Evolutionary conservation across 2,113 vertebrate genomes (phyloP), one percentile per base, ranked within the genome.

Genomic region (Rhea americana): DNA sequence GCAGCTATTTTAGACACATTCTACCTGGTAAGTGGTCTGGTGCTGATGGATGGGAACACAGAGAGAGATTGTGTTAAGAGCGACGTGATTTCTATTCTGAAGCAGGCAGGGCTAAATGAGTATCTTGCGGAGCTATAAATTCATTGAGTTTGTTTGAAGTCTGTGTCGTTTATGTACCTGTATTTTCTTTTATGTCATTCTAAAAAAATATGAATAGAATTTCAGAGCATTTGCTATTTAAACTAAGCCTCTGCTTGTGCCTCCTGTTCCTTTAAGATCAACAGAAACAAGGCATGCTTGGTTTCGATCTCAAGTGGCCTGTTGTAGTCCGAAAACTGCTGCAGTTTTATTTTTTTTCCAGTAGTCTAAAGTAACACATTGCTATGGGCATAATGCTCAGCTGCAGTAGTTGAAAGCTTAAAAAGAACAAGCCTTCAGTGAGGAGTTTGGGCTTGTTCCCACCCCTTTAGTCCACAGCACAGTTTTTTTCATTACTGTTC

Each of bases 1-100:
- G 98, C 98, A 99, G 99, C 97, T 99, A 99, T 93, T 99, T 99
- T 97, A 97, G 99, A 94, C 99, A 99, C 97, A 99, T 99, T 94
- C 97, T 99, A 94, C 99, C 99, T 97, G 99, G 99, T 99, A 89
- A 96, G 97, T 96, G 30, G 24, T 78, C 55, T 80, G 47, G 28
- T 48, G 41, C 32, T 75, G 68, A 26, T 68, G 63, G 41, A 80
- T 93, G 47, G 53, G 45, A 63, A 51, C 37, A 82, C 32, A 65
- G 39, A 55, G 13, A 28, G 41, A 78, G 51, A 22, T 59, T 93
- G 35, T 81, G 91, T 71, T 56, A 78, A 84, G 74, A 82, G 25
- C 21, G 3, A 2, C 47, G 19, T 72, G 35, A 32, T 82, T 88
- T 83, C 76, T 78, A 25, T 55, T 21, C 65, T 75, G 77, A 78